Evolutionary conservation across 2,888 invertebrate species (phyloP), one percentile per base, ranked within the genome.

Genomic region (Ligdia adustata): DNA sequence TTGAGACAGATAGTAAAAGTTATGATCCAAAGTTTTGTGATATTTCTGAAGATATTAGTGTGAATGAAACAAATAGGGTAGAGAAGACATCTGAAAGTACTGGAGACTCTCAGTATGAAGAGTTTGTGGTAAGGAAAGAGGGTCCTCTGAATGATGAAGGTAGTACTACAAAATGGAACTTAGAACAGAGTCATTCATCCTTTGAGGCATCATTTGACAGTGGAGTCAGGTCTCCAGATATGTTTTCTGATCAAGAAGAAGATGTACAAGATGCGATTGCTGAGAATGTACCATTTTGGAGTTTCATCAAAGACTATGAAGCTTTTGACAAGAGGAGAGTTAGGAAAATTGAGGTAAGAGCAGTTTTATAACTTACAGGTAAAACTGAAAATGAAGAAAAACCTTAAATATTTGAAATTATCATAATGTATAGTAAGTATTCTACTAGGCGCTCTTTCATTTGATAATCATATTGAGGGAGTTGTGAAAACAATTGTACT

Each of bases 181-280:
- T 71, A 2, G 89, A 90, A 20, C 82, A 83, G 9, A 88, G 87
- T 53, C 82, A 75, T 46, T 89, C 89, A 1, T 90, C 89, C 6
- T 66, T 84, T 1, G 89, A 90, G 48, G 82, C 81, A 6, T 89
- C 89, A 1, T 89, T 85, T 77, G 88, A 89, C 62, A 90, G 89
- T 64, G 89, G 89, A 55, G 79, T 89, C 26, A 66, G 90, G 31
- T 93, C 93, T 39, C 94, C 94, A 0, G 94, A 94, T 66, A 82
- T 95, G 68, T 94, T 94, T 72, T 92, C 92, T 48, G 93, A 93
- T 49, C 91, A 91, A 28, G 89, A 85, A 29, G 81, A 65, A 15
- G 60, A 75, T 1, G 78, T 77, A 4, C 61, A 57, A 0, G 76
- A 73, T 11, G 42, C 52, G 7, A 56, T 46, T 13, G 53, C 60